Base-by-base conservation (phyloP, 2,113 vertebrate species). In the Euleptes europaea region DNA sequence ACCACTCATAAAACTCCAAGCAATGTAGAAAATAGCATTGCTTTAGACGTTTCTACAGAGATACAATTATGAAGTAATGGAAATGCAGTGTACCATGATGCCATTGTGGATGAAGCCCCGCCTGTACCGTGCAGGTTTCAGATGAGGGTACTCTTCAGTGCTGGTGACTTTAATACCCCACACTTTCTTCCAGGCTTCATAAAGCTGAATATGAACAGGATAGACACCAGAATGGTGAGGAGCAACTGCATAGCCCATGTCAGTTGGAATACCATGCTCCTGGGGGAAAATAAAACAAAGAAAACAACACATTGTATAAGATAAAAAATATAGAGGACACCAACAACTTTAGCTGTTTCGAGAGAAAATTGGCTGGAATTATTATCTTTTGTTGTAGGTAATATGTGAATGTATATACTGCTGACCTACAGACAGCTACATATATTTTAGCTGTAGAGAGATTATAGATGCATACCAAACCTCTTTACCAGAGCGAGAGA, bases 141-240 rank as follows among this genome's bases (percentile, higher is more conserved):
- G 96, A 93, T 99, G 99, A 0, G 99, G 99, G 69, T 99, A 99
- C 87, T 99, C 99, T 90, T 99, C 98, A 0, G 98, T 99, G 95
- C 98, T 99, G 94, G 98, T 99, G 85, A 99, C 98, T 63, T 92
- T 96, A 90, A 99, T 98, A 82, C 94, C 97, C 99, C 99, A 99
- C 72, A 98, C 98, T 42, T 96, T 98, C 91, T 97, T 98, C 98
- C 98, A 99, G 11, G 99, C 98, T 92, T 98, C 96, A 11, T 99
- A 99, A 19, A 99, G 97, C 95, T 99, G 99, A 83, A 98, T 85
- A 84, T 99, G 99, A 44, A 99, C 98, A 0, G 98, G 98, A 92
- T 99, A 99, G 72, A 99, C 98, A 0, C 98, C 98, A 0, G 98
- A 99, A 94, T 99, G 99, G 93, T 99, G 99, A 0, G 98, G 99